A percentile compares a stretch with the other conserved stretches of the same genome.
These are phyloP conservation scores for Ladona fulva DNA, from an alignment of 1,140 invertebrate genomes.

Conservation along the genomic window DNA sequence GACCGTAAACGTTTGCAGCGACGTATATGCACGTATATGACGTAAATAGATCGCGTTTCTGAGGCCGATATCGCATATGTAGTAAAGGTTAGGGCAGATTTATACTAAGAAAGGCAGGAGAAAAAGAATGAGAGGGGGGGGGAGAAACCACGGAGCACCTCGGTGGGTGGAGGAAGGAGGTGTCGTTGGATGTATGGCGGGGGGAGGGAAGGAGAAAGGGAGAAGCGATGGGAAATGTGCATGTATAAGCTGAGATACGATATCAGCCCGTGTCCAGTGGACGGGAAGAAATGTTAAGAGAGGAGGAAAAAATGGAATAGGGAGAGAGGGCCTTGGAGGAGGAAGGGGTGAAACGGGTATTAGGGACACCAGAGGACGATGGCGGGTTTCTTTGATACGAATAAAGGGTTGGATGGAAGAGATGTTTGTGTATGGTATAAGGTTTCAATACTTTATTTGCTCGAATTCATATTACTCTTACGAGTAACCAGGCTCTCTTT, in stretches of 20 bases:
- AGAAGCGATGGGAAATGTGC: background rate
- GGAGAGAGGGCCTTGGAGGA: background rate
- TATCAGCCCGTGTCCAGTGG: background rate
- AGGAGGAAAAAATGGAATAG: background rate
- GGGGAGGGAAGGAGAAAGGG: background rate
- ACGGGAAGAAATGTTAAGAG: slow-evolving; percentile 2
- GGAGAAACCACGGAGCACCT: no score
- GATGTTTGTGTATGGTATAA: no score
- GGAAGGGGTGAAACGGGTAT: background rate
- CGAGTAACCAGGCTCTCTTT: no score
- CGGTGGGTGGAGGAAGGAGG: no score
- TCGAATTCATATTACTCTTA: no score
- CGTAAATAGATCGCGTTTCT: background rate
- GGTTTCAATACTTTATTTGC: no score
- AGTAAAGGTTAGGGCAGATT: slow-evolving; percentile 5
- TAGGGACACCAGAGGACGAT: background rate
- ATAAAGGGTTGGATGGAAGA: no score
- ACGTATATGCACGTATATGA: background rate
- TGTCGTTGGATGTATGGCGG: no score
- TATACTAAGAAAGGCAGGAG: background rate
- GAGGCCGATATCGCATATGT: background rate
- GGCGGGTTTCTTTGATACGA: background rate
- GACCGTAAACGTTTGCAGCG: background rate
- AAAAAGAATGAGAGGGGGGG: background rate
- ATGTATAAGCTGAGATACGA: slow-evolving; percentile 9